Conservation (phyloP, 1,140 invertebrate species). For the Oscheius sp. region DNA sequence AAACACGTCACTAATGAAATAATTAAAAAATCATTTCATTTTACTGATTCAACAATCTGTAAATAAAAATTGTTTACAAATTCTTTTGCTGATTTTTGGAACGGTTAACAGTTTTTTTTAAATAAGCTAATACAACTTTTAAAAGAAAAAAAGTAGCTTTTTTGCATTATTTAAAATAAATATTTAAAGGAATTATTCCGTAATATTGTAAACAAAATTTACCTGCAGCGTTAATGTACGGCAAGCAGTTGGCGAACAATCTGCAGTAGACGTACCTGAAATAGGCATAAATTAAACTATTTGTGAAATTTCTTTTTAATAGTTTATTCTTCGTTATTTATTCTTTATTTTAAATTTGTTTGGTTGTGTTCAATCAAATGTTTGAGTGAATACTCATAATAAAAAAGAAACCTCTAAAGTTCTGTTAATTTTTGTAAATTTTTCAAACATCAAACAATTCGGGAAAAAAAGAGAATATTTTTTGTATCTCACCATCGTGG, state of each 20-base stretch:
- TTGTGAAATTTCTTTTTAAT: too few species aligned
- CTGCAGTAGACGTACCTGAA: constrained; percentile 28
- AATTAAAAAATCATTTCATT: not conserved
- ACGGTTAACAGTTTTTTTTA: too few species aligned
- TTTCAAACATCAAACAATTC: not conserved
- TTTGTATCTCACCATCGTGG: not conserved
- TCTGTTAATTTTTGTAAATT: not conserved
- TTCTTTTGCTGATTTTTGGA: not conserved
- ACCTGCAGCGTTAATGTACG: constrained; percentile 37
- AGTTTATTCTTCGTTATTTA: not conserved
- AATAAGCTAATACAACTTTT: too few species aligned
- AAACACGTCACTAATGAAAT: too few species aligned
- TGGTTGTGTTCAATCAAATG: not conserved
- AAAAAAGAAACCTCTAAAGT: not conserved
- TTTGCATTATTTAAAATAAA: too few species aligned
- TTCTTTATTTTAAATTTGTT: not conserved
- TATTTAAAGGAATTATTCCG: too few species aligned
- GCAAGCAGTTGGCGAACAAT: constrained; percentile 28
- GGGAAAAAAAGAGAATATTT: not conserved
- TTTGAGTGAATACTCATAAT: not conserved
- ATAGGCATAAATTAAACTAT: too few species aligned
- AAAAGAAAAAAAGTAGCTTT: too few species aligned
- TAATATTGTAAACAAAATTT: not conserved
- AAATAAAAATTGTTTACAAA: not conserved
- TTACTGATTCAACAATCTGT: not conserved